Evolutionary conservation across 2,113 vertebrate species (phyloP).

Genomic region (Onychorhynchus coronatus): DNA sequence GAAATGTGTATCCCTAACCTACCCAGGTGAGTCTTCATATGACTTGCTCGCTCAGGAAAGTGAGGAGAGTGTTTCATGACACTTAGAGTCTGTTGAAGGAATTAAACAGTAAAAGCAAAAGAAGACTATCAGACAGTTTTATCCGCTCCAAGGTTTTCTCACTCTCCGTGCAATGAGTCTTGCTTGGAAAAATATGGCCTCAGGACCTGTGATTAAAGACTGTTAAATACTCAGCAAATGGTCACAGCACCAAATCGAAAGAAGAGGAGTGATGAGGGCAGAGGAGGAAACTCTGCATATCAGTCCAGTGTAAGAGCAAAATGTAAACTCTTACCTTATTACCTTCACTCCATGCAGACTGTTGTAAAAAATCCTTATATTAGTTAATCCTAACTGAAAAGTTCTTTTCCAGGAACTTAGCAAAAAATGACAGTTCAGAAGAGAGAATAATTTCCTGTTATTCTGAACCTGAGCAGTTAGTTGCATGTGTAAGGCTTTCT

Average conservation of each 20-base stretch:
- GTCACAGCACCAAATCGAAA: not conserved
- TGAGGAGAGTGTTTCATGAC: not conserved
- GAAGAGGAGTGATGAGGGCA: not conserved
- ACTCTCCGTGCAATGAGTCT: not conserved
- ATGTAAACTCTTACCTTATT: not conserved
- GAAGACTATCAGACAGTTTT: not conserved
- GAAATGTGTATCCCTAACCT: not conserved
- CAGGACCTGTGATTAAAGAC: not conserved
- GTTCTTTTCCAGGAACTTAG: not conserved
- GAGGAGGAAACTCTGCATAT: not conserved
- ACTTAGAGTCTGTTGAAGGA: not conserved
- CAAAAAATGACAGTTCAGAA: not conserved
- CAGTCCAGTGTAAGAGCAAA: not conserved
- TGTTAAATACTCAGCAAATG: slow-evolving; percentile 9
- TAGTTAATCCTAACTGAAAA: not conserved
- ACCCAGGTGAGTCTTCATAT: not conserved
- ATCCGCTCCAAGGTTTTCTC: not conserved
- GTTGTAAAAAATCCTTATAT: not conserved
- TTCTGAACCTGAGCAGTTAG: not conserved
- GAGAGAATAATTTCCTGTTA: not conserved
- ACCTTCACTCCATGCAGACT: not conserved
- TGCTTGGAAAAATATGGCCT: not conserved
- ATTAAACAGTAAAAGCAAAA: slow-evolving; percentile 3
- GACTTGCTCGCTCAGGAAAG: not conserved
- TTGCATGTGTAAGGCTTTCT: not conserved